phyloP scores from a whole-genome alignment of 2,113 vertebrate genomes.

The Aegithalos caudatus region DNA sequence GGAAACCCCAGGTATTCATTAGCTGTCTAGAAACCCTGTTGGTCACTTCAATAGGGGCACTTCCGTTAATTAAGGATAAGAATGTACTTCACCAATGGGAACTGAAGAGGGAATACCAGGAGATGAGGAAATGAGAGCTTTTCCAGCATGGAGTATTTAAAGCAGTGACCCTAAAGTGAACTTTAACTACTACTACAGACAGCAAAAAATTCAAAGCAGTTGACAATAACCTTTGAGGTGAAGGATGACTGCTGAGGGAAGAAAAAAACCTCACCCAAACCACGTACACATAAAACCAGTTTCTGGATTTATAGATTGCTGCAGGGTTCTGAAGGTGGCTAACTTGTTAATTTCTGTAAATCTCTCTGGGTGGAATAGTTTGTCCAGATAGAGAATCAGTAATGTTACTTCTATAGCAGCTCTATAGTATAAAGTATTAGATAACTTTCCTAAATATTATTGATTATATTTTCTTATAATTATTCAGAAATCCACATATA shows the following conservation, averaged over 20 bases:
- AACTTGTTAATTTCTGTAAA: neutral
- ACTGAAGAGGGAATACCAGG: neutral
- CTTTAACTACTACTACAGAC: neutral
- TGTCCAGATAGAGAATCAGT: neutral
- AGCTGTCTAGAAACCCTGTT: neutral
- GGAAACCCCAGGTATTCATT: neutral
- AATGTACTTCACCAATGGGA: neutral
- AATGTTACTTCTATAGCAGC: neutral
- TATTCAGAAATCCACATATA: neutral
- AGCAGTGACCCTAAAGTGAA: neutral
- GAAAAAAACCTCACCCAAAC: neutral
- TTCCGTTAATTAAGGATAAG: neutral
- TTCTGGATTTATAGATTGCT: neutral
- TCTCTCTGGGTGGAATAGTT: neutral
- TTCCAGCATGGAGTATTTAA: neutral
- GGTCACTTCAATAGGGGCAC: neutral
- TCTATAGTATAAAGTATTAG: neutral
- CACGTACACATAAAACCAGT: neutral
- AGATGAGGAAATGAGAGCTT: neutral
- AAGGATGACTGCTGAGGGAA: neutral
- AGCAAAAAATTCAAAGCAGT: conserved; percentile 26
- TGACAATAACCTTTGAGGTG: conserved; percentile 19
- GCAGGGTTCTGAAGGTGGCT: neutral
- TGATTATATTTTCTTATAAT: neutral
- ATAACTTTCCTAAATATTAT: neutral